Evolutionary conservation across 2,888 invertebrate species (phyloP), one percentile per base, ranked within the genome.

Genomic region (Sinotaia quadrata): DNA sequence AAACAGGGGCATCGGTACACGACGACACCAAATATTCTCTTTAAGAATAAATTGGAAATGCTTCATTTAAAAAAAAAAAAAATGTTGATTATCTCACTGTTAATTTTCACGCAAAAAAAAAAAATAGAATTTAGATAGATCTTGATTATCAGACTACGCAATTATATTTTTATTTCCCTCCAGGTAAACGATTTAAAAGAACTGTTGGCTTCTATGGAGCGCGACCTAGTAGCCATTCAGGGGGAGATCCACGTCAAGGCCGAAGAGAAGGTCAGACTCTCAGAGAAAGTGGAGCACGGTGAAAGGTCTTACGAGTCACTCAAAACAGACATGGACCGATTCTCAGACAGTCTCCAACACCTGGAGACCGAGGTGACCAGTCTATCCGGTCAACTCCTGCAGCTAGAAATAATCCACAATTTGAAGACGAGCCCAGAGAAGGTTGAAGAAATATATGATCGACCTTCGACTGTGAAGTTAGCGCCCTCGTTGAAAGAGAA

Each of bases 341-440:
- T 84, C 63, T 81, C 82, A 0, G 77, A 80, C 54, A 82, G 81
- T 67, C 60, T 87, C 34, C 79, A 81, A 27, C 74, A 78, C 37
- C 73, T 87, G 24, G 81, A 85, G 69, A 76, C 78, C n/a, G 85
- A 86, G 70, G 80, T 86, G 34, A 80, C 76, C 5, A 77, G 79
- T 29, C 67, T 87, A 12, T 82, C 84, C 0, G 81, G 78, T 2
- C 80, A 82, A 52, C 67, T 87, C 18, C 72, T 80, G 12, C 82
- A 84, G 65, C 75, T 87, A 49, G 86, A 87, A 73, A 84, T 82
- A 58, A 83, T 87, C 63, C 85, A 87, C 71, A 83, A 82, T 18
- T 80, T 82, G 51, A 85, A 85, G 75, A 85, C 85, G 7, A 82
- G 84, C 49, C 86, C 86, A 8, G 87, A 87, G 72, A 84, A 81